Evolutionary conservation across 37 sponge, comb jelly and placozoan genomes (phyloP), one percentile per base, ranked within the genome.

Genomic region (Cliona cf. orientalis): DNA sequence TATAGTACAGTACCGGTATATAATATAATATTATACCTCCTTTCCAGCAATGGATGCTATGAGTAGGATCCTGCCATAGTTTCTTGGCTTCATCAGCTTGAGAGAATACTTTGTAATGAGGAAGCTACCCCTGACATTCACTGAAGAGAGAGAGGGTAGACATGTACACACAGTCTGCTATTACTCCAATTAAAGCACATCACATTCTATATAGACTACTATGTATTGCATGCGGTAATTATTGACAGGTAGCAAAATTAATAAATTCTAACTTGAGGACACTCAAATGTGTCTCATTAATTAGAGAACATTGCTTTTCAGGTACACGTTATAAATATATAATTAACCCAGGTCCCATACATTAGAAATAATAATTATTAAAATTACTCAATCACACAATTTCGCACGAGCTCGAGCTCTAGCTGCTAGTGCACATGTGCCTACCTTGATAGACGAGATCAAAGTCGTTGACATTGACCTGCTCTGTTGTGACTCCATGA

Each of bases 31-130:
- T 7, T 9, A 11, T 78, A 87, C 92, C 84, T 89, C 94, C 39
- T 89, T 93, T 12, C 94, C 94, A 29, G 94, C 90, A 25, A 93
- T 86, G 21, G 94, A 93, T 26, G 94, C 94, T 22, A 93, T 76
- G 59, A 83, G 74, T 1, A 93, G 79, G 40, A 93, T 82, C 0
- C 94, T 42, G 34, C 94, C 94, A 37, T 93, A 93, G 56, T 93
- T 64, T 9, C 46, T 59, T 42, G 80, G 69, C 73, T 77, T 84
- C 93, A 93, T 93, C 42, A 77, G 77, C 31, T 2, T 9, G 4
- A 93, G 64, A 0, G 86, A 78, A 36, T 84, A 74, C 65, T 89
- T 88, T 33, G 86, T 89, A 78, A 84, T 80, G 4, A 93, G 71
- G 45, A 93, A 93, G 44, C 82, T 85, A 19, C 93, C 93, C 19